Base-by-base conservation (phyloP, 2,888 invertebrate genomes). In the Drosophila atroscutellata region DNA sequence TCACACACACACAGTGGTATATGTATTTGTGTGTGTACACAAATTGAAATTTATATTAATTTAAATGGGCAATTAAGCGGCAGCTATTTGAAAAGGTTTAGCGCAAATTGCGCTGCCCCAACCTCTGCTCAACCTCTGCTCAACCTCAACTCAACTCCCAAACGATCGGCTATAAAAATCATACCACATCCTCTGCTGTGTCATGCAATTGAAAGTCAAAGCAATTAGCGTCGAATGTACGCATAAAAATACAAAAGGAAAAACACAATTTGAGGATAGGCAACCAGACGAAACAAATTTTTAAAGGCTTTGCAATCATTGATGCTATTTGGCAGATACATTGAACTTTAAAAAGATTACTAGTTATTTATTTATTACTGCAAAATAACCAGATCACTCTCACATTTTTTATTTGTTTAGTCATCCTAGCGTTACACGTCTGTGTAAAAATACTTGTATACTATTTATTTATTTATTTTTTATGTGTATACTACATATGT, bases 21-120 rank as follows among this genome's bases (percentile, higher is more conserved):
- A 45, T 51, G 54, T 55, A 28, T 67, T 47, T 74, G 70, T 45
- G 50, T 56, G 52, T 65, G 45, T 52, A 54, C 45, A 72, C 80
- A 89, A 89, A 81, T 85, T 84, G 89, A 87, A 89, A 84, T 85
- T 85, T 89, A 84, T 89, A 85, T 85, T 85, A 85, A 85, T 89
- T 85, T 85, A 89, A 85, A 85, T 87, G 85, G 80, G 69, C 89
- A 85, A 87, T 87, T 85, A 85, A 80, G 85, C 87, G 75, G 70
- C 82, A 84, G 82, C 63, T 71, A 72, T 87, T 84, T 73, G 67
- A 74, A 86, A 80, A 84, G 77, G 73, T 87, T 89, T 80, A 73
- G 74, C 70, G 37, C 51, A 69, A 83, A 81, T 79, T 69, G 66
- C 49, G 54, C 60, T 4, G 24, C 45, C 72, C 37, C 51, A 49